Percentiles rank a stretch among this genome's conserved stretches.
phyloP scores from a whole-genome alignment of 2,797 vertebrate genomes.

The Cygnus olor region DNA sequence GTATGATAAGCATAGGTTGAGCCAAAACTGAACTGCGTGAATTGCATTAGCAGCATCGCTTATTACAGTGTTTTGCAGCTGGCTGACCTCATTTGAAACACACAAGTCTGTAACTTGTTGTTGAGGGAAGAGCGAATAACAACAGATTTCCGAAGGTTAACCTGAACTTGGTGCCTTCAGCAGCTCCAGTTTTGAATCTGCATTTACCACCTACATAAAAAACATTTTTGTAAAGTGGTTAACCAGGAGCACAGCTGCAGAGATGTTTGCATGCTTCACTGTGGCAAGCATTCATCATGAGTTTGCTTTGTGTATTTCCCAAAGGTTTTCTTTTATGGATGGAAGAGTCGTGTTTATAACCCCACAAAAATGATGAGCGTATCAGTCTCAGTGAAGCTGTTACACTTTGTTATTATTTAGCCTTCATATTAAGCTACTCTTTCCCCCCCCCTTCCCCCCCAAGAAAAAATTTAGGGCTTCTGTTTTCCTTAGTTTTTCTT shows the following conservation, averaged over 20 bases:
- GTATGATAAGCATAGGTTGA: not conserved
- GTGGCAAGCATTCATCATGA: conserved; percentile 51
- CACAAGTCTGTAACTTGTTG: conserved; percentile 33
- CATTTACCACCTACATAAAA: conserved; percentile 73
- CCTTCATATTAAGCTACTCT: not conserved
- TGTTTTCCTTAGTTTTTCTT: not conserved
- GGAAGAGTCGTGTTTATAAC: not conserved
- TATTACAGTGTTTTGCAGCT: conserved; percentile 67
- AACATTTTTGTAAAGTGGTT: conserved; percentile 79
- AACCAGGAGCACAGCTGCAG: conserved; percentile 79
- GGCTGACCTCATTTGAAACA: conserved; percentile 66
- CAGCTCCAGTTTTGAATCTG: conserved; percentile 61
- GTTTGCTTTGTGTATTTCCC: conserved; percentile 25
- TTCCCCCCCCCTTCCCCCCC: too few relatives aligned
- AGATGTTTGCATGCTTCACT: conserved; percentile 48
- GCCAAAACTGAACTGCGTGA: conserved; percentile 18
- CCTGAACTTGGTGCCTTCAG: conserved; percentile 73
- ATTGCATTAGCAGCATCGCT: conserved; percentile 47
- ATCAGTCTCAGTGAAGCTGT: not conserved
- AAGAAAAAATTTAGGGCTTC: not conserved
- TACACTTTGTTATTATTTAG: not conserved
- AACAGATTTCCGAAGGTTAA: conserved; percentile 70
- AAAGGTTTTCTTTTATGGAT: conserved; percentile 11
- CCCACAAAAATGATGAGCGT: not conserved
- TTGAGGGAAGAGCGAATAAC: conserved; percentile 58